Conservation (phyloP, 2,797 vertebrate genomes). For the Gymnodraco acuticeps region DNA sequence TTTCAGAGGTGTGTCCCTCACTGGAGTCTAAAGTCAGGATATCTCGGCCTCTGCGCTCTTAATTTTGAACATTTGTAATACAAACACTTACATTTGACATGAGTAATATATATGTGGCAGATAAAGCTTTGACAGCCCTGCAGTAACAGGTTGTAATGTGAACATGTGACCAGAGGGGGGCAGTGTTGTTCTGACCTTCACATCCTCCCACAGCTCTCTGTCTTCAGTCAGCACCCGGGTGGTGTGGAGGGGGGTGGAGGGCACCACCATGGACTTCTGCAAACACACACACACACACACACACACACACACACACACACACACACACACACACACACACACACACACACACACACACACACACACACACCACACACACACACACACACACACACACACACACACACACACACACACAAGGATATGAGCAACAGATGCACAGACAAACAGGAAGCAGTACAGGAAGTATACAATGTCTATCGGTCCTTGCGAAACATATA, state of each 20-base stretch:
- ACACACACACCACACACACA: conserved; percentile 45
- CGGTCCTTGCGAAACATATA: neutral
- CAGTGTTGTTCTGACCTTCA: conserved; percentile 90
- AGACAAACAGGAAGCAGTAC: conserved; percentile 5
- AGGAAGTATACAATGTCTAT: neutral
- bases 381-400: conserved; percentile 8
- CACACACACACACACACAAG: neutral
- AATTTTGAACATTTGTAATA: neutral
- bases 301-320: conserved; percentile 33
- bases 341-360: conserved; percentile 31
- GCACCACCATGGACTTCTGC: conserved; percentile 94
- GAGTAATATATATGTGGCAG: too few relatives aligned
- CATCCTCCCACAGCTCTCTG: conserved; percentile 97
- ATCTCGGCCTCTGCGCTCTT: neutral
- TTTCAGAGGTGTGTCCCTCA: neutral
- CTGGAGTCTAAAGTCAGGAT: neutral
- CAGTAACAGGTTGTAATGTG: conserved; percentile 45
- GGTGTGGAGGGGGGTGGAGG: conserved; percentile 95
- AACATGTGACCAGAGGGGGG: conserved; percentile 52
- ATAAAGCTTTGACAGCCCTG: neutral
- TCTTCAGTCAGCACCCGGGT: conserved; percentile 95
- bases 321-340: conserved; percentile 30
- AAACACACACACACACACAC: conserved; percentile 33
- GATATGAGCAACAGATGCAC: conserved; percentile 14
- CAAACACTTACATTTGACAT: neutral